These are phyloP conservation scores for Beroe ovata DNA, from an alignment of 37 sponge, comb jelly and placozoan species.

Conservation along the genomic window DNA sequence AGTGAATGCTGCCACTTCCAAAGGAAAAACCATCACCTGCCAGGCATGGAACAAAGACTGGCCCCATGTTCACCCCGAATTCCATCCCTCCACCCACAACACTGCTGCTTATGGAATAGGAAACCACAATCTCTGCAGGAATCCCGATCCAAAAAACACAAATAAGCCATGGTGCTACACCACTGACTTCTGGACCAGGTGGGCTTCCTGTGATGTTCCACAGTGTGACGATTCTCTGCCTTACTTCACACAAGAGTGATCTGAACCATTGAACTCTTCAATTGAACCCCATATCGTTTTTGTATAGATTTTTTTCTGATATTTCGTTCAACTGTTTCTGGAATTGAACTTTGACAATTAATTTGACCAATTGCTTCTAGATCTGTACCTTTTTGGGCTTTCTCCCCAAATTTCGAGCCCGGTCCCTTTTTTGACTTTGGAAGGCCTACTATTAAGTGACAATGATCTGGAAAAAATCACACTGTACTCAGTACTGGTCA, in stretches of 20 bases:
- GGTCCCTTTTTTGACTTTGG: too few species aligned
- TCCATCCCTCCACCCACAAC: conserved; percentile 10
- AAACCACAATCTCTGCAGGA: conserved; percentile 31
- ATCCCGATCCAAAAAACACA: conserved; percentile 8
- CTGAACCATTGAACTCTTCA: not conserved
- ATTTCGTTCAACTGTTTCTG: too few species aligned
- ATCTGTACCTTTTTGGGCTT: too few species aligned
- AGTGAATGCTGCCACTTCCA: not conserved
- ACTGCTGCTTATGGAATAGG: conserved; percentile 10
- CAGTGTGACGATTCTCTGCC: conserved; percentile 9
- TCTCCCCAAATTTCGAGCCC: too few species aligned
- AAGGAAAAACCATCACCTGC: not conserved
- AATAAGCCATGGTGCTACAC: conserved; percentile 9
- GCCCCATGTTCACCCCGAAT: conserved; percentile 23
- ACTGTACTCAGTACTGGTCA: too few species aligned
- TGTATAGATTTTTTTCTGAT: too few species aligned
- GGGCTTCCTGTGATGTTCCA: not conserved
- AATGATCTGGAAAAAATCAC: too few species aligned
- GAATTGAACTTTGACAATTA: too few species aligned
- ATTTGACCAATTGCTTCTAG: too few species aligned
- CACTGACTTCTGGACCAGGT: not conserved
- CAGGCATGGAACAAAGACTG: conserved; percentile 43
- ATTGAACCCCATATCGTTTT: too few species aligned
- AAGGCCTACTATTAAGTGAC: too few species aligned
- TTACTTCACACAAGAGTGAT: not conserved